A percentile compares a stretch with the other conserved stretches of the same genome.
These are phyloP conservation scores for Machimus rusticus DNA, from an alignment of 2,888 invertebrate species.

Conservation along the genomic window DNA sequence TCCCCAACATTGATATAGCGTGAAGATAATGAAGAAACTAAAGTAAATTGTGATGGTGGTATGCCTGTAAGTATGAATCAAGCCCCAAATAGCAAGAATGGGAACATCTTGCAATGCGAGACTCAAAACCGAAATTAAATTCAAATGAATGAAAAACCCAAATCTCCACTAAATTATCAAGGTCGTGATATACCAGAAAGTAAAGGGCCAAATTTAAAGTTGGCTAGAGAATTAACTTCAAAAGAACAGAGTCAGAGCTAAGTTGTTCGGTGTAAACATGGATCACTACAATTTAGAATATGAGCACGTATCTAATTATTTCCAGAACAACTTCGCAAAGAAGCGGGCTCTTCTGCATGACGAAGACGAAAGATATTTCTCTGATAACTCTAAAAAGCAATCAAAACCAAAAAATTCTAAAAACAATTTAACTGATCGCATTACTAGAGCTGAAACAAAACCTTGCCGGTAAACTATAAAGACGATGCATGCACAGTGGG, in stretches of 20 bases:
- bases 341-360: conserved; percentile 45
- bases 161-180: neutral
- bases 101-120: neutral
- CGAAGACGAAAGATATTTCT: neutral
- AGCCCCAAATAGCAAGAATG: neutral
- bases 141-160: neutral
- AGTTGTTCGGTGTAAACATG: conserved; percentile 44
- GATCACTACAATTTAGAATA: conserved; percentile 48
- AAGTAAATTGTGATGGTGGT: neutral
- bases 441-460: conserved; percentile 36
- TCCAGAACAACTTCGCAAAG: conserved; percentile 47
- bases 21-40: neutral
- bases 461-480: conserved; percentile 6
- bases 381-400: neutral
- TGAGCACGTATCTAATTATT: conserved; percentile 47
- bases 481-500: too few species aligned
- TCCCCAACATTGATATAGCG: neutral
- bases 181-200: neutral
- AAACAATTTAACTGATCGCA: conserved; percentile 11
- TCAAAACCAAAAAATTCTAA: neutral
- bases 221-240: neutral
- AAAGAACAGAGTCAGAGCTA: neutral
- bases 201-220: neutral
- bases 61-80: neutral
- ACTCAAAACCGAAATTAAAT: neutral